phyloP scores from a whole-genome alignment of 1,140 invertebrate genomes.

The Drosophila sturtevanti region DNA sequence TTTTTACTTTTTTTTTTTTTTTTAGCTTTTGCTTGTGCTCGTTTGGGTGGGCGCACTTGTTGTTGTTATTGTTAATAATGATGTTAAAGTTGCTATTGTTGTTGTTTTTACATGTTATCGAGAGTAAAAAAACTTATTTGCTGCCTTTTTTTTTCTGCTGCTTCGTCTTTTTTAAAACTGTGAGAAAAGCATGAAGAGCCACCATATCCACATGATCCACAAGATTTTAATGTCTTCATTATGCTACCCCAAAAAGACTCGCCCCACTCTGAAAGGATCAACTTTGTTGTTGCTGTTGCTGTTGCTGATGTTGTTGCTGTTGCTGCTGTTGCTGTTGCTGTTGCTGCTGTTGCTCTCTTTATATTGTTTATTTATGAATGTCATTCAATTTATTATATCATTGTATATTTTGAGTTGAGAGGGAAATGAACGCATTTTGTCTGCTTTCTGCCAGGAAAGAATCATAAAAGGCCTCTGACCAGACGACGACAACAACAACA shows the following conservation, averaged over 20 bases:
- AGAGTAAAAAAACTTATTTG: background rate
- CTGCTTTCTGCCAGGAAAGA: constrained; percentile 30
- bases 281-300: constrained; percentile 36
- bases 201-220: background rate
- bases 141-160: too few relatives aligned
- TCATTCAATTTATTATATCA: constrained; percentile 82
- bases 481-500: constrained; percentile 23
- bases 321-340: too few relatives aligned
- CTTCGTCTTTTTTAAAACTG: constrained; percentile 8
- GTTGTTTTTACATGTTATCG: constrained; percentile 72
- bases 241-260: constrained; percentile 34
- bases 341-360: constrained; percentile 15
- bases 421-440: constrained; percentile 76
- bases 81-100: constrained; percentile 57
- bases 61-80: constrained; percentile 78
- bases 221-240: constrained; percentile 73
- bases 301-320: background rate
- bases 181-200: constrained; percentile 30
- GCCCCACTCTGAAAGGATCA: constrained; percentile 13
- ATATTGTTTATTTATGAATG: constrained; percentile 82
- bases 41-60: constrained; percentile 65
- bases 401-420: constrained; percentile 79
- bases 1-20: background rate
- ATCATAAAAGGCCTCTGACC: constrained; percentile 64
- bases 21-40: constrained; percentile 14